Percentiles rank a stretch among this genome's conserved stretches.
phyloP scores from a whole-genome alignment of 2,888 invertebrate species.

The Epistrophe grossulariae region DNA sequence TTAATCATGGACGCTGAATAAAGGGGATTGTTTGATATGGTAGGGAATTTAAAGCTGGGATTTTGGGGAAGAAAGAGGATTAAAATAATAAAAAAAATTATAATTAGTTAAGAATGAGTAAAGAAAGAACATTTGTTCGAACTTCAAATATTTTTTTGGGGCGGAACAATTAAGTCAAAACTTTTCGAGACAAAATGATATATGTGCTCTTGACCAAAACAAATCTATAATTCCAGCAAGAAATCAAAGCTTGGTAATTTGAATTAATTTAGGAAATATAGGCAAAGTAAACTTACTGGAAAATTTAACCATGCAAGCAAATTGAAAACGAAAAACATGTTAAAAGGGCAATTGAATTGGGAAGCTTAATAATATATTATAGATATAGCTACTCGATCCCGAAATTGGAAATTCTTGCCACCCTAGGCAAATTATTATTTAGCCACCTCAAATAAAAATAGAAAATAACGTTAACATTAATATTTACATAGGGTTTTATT shows the following conservation, averaged over 20 bases:
- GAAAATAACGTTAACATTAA: too few species aligned
- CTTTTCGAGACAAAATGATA: background rate
- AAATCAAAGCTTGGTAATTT: background rate
- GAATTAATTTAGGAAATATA: background rate
- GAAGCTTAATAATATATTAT: too few species aligned
- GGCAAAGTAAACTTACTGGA: too few species aligned
- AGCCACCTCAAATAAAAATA: too few species aligned
- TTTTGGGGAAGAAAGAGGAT: slow-evolving; percentile 42
- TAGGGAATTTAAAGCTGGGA: background rate
- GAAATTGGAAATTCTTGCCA: too few species aligned
- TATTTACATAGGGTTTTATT: too few species aligned
- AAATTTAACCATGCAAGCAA: too few species aligned
- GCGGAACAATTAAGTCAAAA: background rate
- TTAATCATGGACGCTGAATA: slow-evolving; percentile 51
- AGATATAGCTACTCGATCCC: too few species aligned
- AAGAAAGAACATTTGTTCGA: background rate
- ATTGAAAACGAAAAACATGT: too few species aligned
- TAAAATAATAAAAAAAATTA: slow-evolving; percentile 54
- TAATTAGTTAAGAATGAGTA: background rate
- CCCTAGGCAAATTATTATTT: too few species aligned
- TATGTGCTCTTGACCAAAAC: background rate
- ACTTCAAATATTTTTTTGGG: background rate
- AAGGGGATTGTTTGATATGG: too few species aligned
- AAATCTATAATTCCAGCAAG: background rate
- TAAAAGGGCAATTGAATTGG: too few species aligned